A percentile compares a stretch with the other conserved stretches of the same genome.
Evolutionary conservation across 2,113 vertebrate species (phyloP).

Genomic region (Climacteris rufus): DNA sequence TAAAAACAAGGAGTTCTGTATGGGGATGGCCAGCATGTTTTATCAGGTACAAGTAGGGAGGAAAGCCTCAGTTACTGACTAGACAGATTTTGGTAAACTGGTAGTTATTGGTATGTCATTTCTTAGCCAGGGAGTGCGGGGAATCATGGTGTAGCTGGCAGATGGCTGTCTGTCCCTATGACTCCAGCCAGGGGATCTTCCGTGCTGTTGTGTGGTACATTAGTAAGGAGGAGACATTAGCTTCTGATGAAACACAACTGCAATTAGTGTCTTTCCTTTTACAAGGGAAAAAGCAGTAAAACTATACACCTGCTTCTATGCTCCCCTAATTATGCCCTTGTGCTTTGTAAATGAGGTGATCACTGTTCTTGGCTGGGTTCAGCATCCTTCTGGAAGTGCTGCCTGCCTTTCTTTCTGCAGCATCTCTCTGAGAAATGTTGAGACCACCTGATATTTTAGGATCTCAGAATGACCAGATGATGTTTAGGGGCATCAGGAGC

Average conservation of each 20-base stretch:
- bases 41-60: not conserved
- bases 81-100: not conserved
- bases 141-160: rapidly evolving
- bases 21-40: not conserved
- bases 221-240: not conserved
- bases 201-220: not conserved
- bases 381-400: not conserved
- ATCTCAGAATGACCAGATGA: not conserved
- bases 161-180: rapidly evolving
- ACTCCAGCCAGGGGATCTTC: not conserved
- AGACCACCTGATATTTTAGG: not conserved
- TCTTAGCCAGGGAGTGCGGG: rapidly evolving
- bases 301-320: not conserved
- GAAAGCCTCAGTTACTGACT: not conserved
- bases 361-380: not conserved
- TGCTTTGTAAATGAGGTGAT: not conserved
- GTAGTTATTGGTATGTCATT: not conserved
- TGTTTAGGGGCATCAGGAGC: not conserved
- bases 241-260: not conserved
- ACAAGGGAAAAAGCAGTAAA: not conserved
- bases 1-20: not conserved
- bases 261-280: not conserved
- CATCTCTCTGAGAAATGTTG: not conserved
- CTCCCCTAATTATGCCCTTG: not conserved
- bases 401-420: not conserved